These are phyloP conservation scores for Agraylea sexmaculata DNA, from an alignment of 1,140 invertebrate species.

Conservation along the genomic window DNA sequence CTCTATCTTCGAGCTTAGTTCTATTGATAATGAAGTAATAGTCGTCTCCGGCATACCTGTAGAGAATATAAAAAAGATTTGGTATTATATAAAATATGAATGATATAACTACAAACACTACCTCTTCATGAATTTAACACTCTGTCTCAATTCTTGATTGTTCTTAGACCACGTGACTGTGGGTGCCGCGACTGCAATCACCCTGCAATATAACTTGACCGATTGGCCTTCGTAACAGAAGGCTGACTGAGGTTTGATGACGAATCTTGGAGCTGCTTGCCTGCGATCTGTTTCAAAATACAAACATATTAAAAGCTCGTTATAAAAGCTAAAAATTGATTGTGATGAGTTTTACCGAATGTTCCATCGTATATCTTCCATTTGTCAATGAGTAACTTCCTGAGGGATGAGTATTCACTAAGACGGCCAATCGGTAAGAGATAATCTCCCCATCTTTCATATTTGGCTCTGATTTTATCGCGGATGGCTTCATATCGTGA, in stretches of 20 bases:
- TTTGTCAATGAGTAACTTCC: conserved; percentile 91
- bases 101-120: conserved; percentile 17
- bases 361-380: conserved; percentile 93
- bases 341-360: conserved; percentile 61
- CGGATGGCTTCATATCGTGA: conserved; percentile 77
- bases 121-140: conserved; percentile 98
- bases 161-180: conserved; percentile 94
- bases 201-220: conserved; percentile 92
- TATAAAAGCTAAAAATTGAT: conserved; percentile 5
- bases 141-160: conserved; percentile 87
- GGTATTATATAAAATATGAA: background rate
- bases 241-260: conserved; percentile 89
- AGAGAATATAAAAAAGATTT: background rate
- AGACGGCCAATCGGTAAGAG: conserved; percentile 88
- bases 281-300: conserved; percentile 61
- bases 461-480: conserved; percentile 74
- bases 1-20: conserved; percentile 86
- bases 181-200: conserved; percentile 87
- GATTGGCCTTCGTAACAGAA: conserved; percentile 95
- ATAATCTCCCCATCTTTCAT: conserved; percentile 80
- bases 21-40: conserved; percentile 97
- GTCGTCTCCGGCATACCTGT: conserved; percentile 78
- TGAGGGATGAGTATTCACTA: conserved; percentile 93
- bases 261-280: conserved; percentile 95
- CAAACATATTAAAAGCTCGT: conserved; percentile 1